Base-by-base conservation (phyloP, 1,140 invertebrate species). In the Papilio polytes region DNA sequence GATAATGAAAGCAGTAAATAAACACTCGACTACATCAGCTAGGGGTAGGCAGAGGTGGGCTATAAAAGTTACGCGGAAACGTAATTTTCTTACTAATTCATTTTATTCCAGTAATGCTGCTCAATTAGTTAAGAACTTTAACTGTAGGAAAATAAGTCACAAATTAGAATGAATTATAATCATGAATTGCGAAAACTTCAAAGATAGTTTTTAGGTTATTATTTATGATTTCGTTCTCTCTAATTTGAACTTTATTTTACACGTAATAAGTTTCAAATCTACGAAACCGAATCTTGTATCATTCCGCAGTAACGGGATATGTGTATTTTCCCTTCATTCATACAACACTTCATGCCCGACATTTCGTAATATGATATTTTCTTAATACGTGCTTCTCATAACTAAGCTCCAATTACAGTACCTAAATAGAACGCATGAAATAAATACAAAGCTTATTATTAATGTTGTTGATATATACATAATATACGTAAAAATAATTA, bases 281-380 rank as follows among this genome's bases (percentile, higher is more conserved):
- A 63, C 26, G 10, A 63, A 63, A 63, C 10, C 22, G 1, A 22
- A 63, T 63, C 20, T 63, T 63, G 20, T 63, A 63, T 63, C 20
- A 26, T 63, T 63, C 12, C 22, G 20, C 20, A 63, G 59, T 63
- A 63, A 63, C 59, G 59, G 9, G 59, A 63, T 70, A 3, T 70
- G 63, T 70, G 63, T 70, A 70, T 70, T 70, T 70, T 70, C 63
- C 63, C 31, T 70, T 18, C 63, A 70, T 70, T 70, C 63, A 70
- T 70, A 70, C 26, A 13, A 70, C 26, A 70, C 63, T 70, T 70
- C 63, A 31, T 70, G 15, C 13, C 63, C 63, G 63, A 70, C 63
- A 31, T 36, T 70, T 36, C 63, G 63, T 70, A 70, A 70, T 36
- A 36, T 31, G 63, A 70, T 70, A 70, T 70, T 70, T 70, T 70